Evolutionary conservation across 2,888 invertebrate genomes (phyloP), one percentile per base, ranked within the genome.

Genomic region (Acleris holmiana): DNA sequence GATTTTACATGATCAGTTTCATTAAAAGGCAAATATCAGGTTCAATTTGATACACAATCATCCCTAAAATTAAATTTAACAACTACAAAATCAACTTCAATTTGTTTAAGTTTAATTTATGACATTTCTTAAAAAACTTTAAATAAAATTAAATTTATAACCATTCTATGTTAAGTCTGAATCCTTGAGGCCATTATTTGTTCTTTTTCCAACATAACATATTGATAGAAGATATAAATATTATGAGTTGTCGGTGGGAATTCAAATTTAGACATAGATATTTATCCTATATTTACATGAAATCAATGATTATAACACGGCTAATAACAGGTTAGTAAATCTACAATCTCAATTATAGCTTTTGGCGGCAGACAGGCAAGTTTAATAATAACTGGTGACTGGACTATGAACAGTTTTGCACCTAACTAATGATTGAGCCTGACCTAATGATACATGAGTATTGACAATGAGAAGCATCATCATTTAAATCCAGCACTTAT

Each of bases 381-480:
- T 21, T 46, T 49, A 13, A 44, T 51, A 73, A 68, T 72, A 61
- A n/a, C 18, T 19, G 17, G 29, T 17, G 46, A 53, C 53, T 61
- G 61, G 53, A 61, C 61, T 54, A 13, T 29, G 13, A 48, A 58
- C 48, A 58, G 48, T 35, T 49, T 19, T 40, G 55, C 55, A 55
- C 61, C 55, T 61, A 65, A 53, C 59, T 65, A 65, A 54, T 61
- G 75, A 79, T 83, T 84, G 84, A 84, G 84, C 83, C 75, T 77
- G 79, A 73, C 74, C 74, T 77, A 69, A 85, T 82, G 79, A 83
- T 80, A 82, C 78, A 88, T 90, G 91, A 91, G 91, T 91, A 91
- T 91, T 91, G 85, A 86, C 82, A 86, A 83, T 84, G 82, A 79
- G 82, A 82, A 83, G 83, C 82, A 84, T 86, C 80, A 84, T 84